Conservation (phyloP, 2,113 vertebrate species). For the Albula glossodonta region DNA sequence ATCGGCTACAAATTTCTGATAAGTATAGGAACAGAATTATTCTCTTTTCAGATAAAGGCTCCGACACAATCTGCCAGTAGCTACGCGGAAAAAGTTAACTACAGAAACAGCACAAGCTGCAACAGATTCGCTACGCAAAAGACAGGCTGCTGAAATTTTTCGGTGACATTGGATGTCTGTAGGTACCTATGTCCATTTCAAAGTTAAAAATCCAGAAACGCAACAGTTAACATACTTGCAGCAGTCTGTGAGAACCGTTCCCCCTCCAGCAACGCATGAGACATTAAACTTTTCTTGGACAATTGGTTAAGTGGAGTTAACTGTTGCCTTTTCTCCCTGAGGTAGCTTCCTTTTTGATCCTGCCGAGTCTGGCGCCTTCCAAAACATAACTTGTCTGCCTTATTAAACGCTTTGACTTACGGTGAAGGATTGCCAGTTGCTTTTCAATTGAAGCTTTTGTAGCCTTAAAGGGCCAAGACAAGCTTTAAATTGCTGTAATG, state of each 20-base stretch:
- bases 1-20: too few relatives aligned
- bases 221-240: constrained; percentile 37
- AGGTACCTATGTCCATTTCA: background rate
- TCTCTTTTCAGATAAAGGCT: too few relatives aligned
- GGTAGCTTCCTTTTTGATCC: constrained; percentile 62
- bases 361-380: constrained; percentile 65
- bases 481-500: constrained; percentile 51
- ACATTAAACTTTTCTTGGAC: constrained; percentile 58
- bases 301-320: constrained; percentile 59
- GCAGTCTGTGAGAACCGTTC: constrained; percentile 46
- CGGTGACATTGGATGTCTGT: background rate
- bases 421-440: constrained; percentile 57
- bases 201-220: constrained; percentile 24
- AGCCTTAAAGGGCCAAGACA: constrained; percentile 51
- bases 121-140: too few relatives aligned
- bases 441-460: constrained; percentile 52
- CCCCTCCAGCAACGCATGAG: constrained; percentile 44
- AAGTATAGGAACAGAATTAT: too few relatives aligned
- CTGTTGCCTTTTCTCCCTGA: constrained; percentile 58
- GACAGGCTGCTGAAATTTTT: background rate
- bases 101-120: too few relatives aligned
- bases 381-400: constrained; percentile 64
- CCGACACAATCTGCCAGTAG: too few relatives aligned
- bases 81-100: too few relatives aligned
- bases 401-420: constrained; percentile 62